Evolutionary conservation across 2,113 vertebrate genomes (phyloP).

Genomic region (Atlantisia rogersi): DNA sequence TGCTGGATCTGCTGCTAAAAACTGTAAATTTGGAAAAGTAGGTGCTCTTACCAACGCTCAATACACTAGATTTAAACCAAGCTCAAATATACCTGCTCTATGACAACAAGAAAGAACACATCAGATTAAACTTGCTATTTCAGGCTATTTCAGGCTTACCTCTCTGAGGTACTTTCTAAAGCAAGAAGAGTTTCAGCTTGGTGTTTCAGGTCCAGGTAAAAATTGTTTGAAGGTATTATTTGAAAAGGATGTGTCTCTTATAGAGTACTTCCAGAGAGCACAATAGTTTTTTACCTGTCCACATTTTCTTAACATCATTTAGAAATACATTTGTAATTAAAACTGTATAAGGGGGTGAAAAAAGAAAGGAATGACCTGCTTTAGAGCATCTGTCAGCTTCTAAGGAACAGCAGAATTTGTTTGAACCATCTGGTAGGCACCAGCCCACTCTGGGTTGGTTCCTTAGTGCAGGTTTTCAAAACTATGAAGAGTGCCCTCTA

Average conservation of each 20-base stretch:
- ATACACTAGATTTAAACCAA: neutral
- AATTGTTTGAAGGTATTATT: neutral
- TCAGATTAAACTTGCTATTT: neutral
- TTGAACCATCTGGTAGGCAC: neutral
- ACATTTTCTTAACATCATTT: neutral
- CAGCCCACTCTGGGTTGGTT: rapidly evolving
- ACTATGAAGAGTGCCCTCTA: neutral
- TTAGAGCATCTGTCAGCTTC: neutral
- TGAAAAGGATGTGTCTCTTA: neutral
- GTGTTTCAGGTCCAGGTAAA: neutral
- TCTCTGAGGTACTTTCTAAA: neutral
- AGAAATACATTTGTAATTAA: neutral
- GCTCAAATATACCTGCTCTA: neutral
- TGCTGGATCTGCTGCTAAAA: neutral
- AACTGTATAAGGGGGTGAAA: neutral
- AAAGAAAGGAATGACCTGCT: neutral
- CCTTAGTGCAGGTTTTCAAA: neutral
- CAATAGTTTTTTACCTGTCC: neutral
- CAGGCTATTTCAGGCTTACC: neutral
- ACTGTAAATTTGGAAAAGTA: neutral
- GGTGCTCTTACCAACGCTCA: neutral
- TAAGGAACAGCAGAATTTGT: neutral
- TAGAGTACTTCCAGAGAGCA: neutral
- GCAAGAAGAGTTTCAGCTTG: neutral
- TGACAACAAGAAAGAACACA: neutral